Conservation (phyloP, 2,113 vertebrate genomes). For the Megaptera novaeangliae region DNA sequence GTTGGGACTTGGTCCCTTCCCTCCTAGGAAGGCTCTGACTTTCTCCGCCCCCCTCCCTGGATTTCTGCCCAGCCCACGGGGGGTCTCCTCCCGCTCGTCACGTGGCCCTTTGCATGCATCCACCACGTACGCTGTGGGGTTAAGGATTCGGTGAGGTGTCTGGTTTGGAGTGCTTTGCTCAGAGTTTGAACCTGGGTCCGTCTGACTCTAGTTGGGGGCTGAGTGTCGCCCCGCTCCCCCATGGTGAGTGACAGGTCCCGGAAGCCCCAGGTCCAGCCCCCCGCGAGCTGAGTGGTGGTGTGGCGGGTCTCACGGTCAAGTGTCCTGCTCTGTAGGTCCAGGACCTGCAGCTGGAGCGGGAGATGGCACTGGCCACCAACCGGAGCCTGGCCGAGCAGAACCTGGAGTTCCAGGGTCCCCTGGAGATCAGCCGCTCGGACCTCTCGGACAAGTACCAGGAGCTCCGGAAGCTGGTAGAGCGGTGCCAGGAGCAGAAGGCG, state of each 20-base stretch:
- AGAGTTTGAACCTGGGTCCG: background rate
- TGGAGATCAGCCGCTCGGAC: slow-evolving; percentile 85
- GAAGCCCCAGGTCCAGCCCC: background rate
- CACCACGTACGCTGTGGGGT: fast-evolving
- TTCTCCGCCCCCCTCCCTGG: background rate
- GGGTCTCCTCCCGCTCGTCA: background rate
- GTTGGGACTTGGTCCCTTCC: background rate
- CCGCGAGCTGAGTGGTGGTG: fast-evolving
- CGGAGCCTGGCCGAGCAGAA: slow-evolving; percentile 95
- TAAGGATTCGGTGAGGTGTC: background rate
- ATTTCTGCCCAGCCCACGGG: fast-evolving
- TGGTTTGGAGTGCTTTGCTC: background rate
- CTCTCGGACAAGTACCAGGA: slow-evolving; percentile 88
- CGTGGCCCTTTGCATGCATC: fast-evolving
- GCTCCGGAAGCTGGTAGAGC: slow-evolving; percentile 83
- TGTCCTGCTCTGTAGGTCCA: slow-evolving; percentile 83
- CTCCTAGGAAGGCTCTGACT: background rate
- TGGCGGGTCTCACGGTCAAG: fast-evolving
- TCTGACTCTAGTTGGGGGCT: background rate
- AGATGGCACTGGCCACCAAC: slow-evolving; percentile 94
- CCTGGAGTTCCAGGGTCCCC: slow-evolving; percentile 87
- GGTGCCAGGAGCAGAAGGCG: slow-evolving; percentile 80
- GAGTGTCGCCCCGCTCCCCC: background rate
- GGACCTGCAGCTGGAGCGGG: slow-evolving; percentile 93
- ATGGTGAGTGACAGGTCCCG: fast-evolving